A percentile compares a stretch with the other conserved stretches of the same genome.
Conservation (phyloP, 2,888 invertebrate species). For the Disparrhopalites patrizii region DNA sequence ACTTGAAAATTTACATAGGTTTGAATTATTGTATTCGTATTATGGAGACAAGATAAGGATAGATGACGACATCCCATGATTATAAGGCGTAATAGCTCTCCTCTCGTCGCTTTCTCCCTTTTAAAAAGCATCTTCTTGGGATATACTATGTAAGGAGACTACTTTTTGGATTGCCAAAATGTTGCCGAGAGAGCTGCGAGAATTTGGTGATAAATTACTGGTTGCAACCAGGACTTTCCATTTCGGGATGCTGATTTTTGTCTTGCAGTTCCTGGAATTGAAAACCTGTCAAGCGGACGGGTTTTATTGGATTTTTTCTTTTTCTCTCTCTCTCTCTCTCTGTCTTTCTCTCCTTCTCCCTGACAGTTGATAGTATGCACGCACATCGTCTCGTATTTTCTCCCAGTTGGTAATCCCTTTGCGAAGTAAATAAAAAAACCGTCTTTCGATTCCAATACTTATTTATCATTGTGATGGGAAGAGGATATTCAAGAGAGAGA, state of each 20-base stretch:
- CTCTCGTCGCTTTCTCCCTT: too few species aligned
- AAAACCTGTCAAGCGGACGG: conserved; percentile 8
- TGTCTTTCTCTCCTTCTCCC: too few species aligned
- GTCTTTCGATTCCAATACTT: conserved; percentile 1
- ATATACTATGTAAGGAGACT: background rate
- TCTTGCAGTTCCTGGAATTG: conserved; percentile 3
- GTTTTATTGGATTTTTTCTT: conserved; percentile 11
- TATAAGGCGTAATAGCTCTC: background rate
- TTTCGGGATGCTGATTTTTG: conserved; percentile 13
- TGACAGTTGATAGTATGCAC: background rate
- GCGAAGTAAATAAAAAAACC: background rate
- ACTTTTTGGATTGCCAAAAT: background rate
- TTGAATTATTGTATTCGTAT: background rate
- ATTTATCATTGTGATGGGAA: conserved; percentile 8
- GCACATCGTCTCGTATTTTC: background rate
- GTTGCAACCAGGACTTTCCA: background rate
- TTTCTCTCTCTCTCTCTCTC: too few species aligned
- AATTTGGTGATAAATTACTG: conserved; percentile 7
- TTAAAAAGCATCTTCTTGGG: too few species aligned
- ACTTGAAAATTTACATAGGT: background rate
- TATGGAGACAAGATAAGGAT: background rate
- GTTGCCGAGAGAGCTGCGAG: background rate
- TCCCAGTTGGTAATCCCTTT: background rate
- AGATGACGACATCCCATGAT: background rate
- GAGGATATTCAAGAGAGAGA: too few species aligned